Conservation (phyloP, 2,797 vertebrate genomes). For the Emys orbicularis region DNA sequence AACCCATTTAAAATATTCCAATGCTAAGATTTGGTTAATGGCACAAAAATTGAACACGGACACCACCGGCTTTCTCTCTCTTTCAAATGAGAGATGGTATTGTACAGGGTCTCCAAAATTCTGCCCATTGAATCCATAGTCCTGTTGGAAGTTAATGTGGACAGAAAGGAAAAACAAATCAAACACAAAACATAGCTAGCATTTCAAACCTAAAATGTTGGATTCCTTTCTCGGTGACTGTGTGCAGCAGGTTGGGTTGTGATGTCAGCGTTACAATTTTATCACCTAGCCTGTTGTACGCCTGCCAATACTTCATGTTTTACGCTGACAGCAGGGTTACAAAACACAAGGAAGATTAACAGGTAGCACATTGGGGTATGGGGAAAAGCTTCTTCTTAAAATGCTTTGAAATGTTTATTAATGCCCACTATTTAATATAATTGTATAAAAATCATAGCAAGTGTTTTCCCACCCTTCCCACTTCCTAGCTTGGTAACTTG, state of each 20-base stretch:
- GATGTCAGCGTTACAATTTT: conserved; percentile 58
- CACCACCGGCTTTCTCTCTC: conserved; percentile 23
- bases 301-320: conserved; percentile 39
- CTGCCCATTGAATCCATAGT: conserved; percentile 58
- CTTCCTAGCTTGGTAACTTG: not conserved
- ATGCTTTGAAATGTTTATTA: conserved; percentile 41
- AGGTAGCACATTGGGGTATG: conserved; percentile 42
- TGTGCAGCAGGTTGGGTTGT: conserved; percentile 57
- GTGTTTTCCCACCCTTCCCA: not conserved
- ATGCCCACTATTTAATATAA: conserved; percentile 5
- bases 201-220: conserved; percentile 37
- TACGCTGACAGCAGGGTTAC: conserved; percentile 38
- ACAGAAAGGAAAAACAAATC: conserved; percentile 62
- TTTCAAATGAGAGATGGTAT: conserved; percentile 47
- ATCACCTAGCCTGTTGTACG: not conserved
- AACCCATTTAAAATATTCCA: conserved; percentile 40
- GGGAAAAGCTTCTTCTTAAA: conserved; percentile 10
- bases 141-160: conserved; percentile 48
- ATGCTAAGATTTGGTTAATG: conserved; percentile 46
- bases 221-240: conserved; percentile 22
- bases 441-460: not conserved
- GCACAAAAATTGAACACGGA: not conserved
- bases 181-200: conserved; percentile 37
- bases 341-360: conserved; percentile 57
- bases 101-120: conserved; percentile 36